Base-by-base conservation (phyloP, 37 sponge, comb jelly and placozoan genomes). In the Tethya wilhelma region DNA sequence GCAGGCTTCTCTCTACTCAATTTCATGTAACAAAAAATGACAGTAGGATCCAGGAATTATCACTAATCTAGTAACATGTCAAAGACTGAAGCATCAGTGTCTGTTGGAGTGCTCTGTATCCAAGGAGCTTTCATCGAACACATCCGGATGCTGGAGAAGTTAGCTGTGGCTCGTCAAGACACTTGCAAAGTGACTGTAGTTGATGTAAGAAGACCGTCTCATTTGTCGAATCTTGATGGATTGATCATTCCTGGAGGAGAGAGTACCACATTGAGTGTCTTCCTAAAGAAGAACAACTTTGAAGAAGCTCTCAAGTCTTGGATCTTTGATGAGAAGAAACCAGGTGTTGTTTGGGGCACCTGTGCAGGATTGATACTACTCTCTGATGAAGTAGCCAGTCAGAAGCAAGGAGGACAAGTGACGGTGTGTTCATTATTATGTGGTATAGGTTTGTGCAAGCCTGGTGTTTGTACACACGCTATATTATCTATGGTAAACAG, bases 181-280 rank as follows among this genome's bases (percentile, higher is more conserved):
- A 20, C 2, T 5, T 59, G 79, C 23, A 19, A 53, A 22, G 14
- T 85, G 4, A 38, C 2, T 0, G 74, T 87, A 4, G 38, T 33
- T 0, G 85, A 83, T 1, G 85, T 92, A 14, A 34, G 80, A 31
- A 76, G 71, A 38, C 85, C 89, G 7, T 46, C 40, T 4, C 73
- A 86, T 7, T 62, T 87, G 11, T 31, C 36, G 0, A 75, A 32
- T 0, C 77, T 92, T 1, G 77, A 84, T 57, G 93, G 93, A 0
- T 57, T 92, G 64, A 74, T 92, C 37, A 87, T 92, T 11, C 93
- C 93, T 4, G 93, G 93, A 53, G 93, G 93, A 14, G 93, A 92
- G 73, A 92, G 93, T 73, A 92, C 93, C 22, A 92, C 93, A 14
- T 69, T 92, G 46, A 84, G 89, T 44, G 73, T 92, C 7, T 92